Evolutionary conservation across 2,888 invertebrate genomes (phyloP).

Genomic region (Tricholauxania praeusta): DNA sequence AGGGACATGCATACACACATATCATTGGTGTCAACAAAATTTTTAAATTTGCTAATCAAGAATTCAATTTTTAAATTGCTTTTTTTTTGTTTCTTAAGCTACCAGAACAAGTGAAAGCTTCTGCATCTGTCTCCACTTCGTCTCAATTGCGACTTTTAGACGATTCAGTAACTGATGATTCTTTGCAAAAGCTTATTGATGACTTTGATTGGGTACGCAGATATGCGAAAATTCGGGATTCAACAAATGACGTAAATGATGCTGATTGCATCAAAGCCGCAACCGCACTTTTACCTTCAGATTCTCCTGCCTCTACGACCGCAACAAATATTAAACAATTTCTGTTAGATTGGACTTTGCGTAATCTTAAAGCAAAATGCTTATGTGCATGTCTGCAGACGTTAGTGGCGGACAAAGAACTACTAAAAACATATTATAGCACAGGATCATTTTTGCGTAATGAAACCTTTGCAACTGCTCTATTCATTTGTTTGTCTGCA

Average conservation of each 20-base stretch:
- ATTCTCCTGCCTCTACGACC: background rate
- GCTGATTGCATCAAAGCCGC: conserved; percentile 9
- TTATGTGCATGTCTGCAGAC: conserved; percentile 70
- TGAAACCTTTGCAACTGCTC: conserved; percentile 72
- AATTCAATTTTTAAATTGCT: no score
- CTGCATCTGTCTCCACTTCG: background rate
- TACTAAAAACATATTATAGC: conserved; percentile 72
- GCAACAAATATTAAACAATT: conserved; percentile 45
- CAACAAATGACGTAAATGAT: conserved; percentile 23
- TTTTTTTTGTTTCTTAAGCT: conserved; percentile 4
- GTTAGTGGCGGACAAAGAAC: conserved; percentile 74
- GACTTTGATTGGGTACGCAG: conserved; percentile 60
- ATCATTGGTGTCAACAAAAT: no score
- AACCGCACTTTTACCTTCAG: conserved; percentile 6
- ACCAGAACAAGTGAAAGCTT: background rate
- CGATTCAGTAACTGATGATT: background rate
- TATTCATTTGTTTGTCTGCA: conserved; percentile 74
- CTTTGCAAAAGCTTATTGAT: conserved; percentile 51
- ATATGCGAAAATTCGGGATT: conserved; percentile 46
- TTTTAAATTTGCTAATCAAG: no score
- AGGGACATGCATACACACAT: no score
- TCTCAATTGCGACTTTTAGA: background rate
- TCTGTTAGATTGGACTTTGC: conserved; percentile 54
- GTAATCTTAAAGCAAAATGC: conserved; percentile 52
- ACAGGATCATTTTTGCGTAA: conserved; percentile 73